These are phyloP conservation scores for Pediacus dermestoides DNA, from an alignment of 2,888 invertebrate species.

Conservation along the genomic window DNA sequence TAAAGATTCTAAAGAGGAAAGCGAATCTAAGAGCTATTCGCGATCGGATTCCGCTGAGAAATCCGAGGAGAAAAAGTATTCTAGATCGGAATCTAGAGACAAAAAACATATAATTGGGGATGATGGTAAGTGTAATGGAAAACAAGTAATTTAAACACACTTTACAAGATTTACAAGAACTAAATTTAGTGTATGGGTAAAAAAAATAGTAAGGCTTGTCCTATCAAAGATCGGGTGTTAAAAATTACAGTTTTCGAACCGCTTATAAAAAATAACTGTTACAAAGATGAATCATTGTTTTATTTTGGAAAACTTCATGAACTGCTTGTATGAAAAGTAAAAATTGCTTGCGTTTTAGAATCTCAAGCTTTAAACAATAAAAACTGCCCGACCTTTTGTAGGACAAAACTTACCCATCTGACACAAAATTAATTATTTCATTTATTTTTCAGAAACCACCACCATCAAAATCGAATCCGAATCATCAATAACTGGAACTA, in stretches of 20 bases:
- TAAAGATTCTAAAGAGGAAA: constrained; percentile 27
- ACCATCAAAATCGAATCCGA: constrained; percentile 26
- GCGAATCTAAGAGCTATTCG: constrained; percentile 9
- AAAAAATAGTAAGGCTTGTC: constrained; percentile 1
- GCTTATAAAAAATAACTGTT: background rate
- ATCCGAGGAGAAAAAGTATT: too few species aligned
- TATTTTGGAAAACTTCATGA: too few species aligned
- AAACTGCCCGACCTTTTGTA: too few species aligned
- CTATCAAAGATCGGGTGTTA: constrained; percentile 2
- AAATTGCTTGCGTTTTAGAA: too few species aligned
- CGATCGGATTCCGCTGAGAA: constrained; percentile 7
- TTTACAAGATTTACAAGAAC: constrained; percentile 4
- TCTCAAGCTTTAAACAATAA: too few species aligned
- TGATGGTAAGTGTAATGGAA: constrained; percentile 20
- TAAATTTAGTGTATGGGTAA: too few species aligned
- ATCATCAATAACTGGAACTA: constrained; percentile 2
- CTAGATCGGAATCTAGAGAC: constrained; percentile 28
- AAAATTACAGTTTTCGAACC: background rate
- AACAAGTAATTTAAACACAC: too few species aligned
- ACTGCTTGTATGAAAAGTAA: too few species aligned
- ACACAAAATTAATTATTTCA: too few species aligned
- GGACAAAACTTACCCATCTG: too few species aligned
- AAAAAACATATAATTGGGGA: constrained; percentile 18
- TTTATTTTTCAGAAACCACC: constrained; percentile 27
- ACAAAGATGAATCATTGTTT: too few species aligned